phyloP scores from a whole-genome alignment of 2,113 vertebrate species.

The Takifugu bimaculatus region DNA sequence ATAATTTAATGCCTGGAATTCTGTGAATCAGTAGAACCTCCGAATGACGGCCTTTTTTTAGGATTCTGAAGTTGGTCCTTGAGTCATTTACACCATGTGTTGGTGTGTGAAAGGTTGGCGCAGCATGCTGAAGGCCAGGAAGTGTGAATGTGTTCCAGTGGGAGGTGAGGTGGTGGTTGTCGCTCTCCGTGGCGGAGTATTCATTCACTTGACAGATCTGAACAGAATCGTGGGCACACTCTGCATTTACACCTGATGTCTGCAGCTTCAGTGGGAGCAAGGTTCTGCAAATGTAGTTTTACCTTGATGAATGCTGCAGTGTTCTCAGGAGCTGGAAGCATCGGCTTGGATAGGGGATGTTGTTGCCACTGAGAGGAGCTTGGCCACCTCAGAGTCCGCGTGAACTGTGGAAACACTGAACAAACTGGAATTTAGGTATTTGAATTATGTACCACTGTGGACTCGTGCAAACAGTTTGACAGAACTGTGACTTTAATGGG shows the following conservation, averaged over 20 bases:
- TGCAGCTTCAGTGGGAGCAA: background rate
- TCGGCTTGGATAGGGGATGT: background rate
- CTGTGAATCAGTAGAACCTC: too few relatives aligned
- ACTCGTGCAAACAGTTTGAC: background rate
- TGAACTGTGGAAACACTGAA: background rate
- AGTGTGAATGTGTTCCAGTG: slow-evolving; percentile 18
- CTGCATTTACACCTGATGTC: too few relatives aligned
- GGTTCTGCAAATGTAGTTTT: too few relatives aligned
- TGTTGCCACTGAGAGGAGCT: background rate
- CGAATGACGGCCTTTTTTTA: too few relatives aligned
- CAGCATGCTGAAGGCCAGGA: background rate
- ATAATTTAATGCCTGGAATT: too few relatives aligned
- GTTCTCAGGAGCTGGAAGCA: too few relatives aligned
- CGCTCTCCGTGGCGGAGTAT: slow-evolving; percentile 2
- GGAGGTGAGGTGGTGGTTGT: slow-evolving; percentile 26
- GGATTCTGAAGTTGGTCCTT: background rate
- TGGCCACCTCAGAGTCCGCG: background rate
- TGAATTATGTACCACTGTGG: background rate
- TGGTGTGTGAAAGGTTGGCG: slow-evolving; percentile 5
- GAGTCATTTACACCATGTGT: background rate
- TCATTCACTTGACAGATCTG: slow-evolving; percentile 7
- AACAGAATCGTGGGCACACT: background rate
- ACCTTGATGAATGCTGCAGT: too few relatives aligned
- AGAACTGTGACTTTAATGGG: background rate
- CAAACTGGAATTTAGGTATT: background rate